Base-by-base conservation (phyloP, 2,113 vertebrate genomes). In the Cheirogaleus medius region DNA sequence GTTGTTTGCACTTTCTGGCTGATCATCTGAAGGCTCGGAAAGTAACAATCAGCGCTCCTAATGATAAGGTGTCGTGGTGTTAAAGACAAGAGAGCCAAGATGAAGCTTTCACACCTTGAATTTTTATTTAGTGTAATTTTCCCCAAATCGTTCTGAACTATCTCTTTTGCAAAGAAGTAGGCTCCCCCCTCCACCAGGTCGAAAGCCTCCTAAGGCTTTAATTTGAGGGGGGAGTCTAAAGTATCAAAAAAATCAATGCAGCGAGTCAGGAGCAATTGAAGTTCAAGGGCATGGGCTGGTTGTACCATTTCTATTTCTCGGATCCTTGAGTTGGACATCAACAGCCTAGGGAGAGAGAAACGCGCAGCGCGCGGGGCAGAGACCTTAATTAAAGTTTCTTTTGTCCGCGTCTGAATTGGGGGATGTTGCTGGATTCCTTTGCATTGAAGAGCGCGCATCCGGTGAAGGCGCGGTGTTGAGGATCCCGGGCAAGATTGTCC, bases 31-130 rank as follows among this genome's bases (percentile, higher is more conserved):
- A 97, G 94, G 91, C 93, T 97, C 95, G 95, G 97, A 98, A 98
- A 98, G 97, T 97, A 98, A 98, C 85, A 92, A 98, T 98, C 98
- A 98, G 95, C 98, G 96, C 97, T 98, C 87, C 98, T 98, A 98
- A 99, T 98, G 98, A 98, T 96, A 98, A 98, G 98, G 98, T 99
- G 98, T 97, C 98, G 97, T 83, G 98, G 97, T 98, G 98, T 97
- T 98, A 98, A 98, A 98, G 98, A 98, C 97, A 96, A 97, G 98
- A 94, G 95, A 98, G 97, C 97, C 97, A 92, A 98, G 97, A 98
- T 95, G 98, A 98, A 98, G 98, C 95, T 89, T 96, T 98, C 98
- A 97, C 96, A 98, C 97, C 97, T 97, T 97, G 98, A 96, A 97
- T 98, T 98, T 98, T 98, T 98, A 98, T 98, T 97, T 98, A 84